phyloP scores from a whole-genome alignment of 2,888 invertebrate species.

The Pseudococcus longispinus region DNA sequence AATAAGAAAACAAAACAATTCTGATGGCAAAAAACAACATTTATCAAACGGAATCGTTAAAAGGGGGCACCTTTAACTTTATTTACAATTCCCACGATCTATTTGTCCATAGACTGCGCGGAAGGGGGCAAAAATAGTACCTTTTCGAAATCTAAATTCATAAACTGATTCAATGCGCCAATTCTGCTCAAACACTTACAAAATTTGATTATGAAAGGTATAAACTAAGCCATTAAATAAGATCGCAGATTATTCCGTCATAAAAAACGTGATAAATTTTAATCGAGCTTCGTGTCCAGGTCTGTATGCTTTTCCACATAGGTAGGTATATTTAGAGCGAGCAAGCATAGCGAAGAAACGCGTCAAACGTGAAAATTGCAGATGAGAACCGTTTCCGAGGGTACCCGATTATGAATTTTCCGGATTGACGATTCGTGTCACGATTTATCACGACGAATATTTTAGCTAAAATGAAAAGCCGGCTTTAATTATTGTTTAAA shows the following conservation, averaged over 20 bases:
- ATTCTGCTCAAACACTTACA: no score
- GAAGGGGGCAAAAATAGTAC: no score
- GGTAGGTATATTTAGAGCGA: not conserved
- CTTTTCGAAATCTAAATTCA: no score
- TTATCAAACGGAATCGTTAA: no score
- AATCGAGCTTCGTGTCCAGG: not conserved
- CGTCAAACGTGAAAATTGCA: conserved; percentile 1
- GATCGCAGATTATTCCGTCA: no score
- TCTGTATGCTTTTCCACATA: not conserved
- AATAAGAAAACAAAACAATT: not conserved
- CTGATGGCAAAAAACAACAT: not conserved
- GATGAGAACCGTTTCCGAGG: not conserved
- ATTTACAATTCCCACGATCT: no score
- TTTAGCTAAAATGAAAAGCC: conserved; percentile 33
- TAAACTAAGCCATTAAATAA: no score
- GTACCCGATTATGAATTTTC: not conserved
- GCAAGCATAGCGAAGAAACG: not conserved
- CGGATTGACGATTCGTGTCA: conserved; percentile 36
- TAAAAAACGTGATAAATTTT: conserved; percentile 19
- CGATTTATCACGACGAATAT: conserved; percentile 40
- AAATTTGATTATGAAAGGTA: no score
- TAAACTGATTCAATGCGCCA: no score
- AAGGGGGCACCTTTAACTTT: no score
- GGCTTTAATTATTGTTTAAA: conserved; percentile 33
- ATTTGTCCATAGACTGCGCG: no score